Evolutionary conservation across 2,797 vertebrate genomes (phyloP).

Genomic region (Epinephelus awoara): DNA sequence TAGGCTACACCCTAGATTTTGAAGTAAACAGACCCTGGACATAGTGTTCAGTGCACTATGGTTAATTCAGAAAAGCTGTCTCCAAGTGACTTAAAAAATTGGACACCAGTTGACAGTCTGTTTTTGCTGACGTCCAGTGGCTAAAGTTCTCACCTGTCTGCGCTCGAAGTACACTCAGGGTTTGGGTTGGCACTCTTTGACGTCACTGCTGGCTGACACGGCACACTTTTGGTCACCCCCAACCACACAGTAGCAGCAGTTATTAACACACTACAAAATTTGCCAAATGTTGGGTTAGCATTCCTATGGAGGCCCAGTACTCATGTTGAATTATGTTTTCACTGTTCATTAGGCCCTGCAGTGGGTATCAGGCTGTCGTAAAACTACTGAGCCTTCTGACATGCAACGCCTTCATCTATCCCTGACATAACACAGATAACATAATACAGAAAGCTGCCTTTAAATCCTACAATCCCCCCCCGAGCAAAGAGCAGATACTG

Average conservation of each 20-base stretch:
- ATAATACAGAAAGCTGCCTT: neutral
- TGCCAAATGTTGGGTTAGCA: neutral
- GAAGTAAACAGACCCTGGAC: neutral
- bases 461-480: neutral
- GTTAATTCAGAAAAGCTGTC: neutral
- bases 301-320: neutral
- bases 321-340: neutral
- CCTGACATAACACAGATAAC: neutral
- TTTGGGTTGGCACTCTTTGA: neutral
- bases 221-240: neutral
- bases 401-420: neutral
- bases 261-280: neutral
- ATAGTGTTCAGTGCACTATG: neutral
- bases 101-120: neutral
- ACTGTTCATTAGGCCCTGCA: neutral
- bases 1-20: neutral
- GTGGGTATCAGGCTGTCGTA: neutral
- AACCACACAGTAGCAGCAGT: neutral
- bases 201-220: neutral
- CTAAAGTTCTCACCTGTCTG: neutral
- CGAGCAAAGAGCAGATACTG: neutral
- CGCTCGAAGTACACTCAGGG: neutral
- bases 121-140: slow-evolving; percentile 11
- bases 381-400: neutral
- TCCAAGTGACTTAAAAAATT: neutral